phyloP scores from a whole-genome alignment of 2,113 vertebrate species.

The Aspidoscelis tigris region DNA sequence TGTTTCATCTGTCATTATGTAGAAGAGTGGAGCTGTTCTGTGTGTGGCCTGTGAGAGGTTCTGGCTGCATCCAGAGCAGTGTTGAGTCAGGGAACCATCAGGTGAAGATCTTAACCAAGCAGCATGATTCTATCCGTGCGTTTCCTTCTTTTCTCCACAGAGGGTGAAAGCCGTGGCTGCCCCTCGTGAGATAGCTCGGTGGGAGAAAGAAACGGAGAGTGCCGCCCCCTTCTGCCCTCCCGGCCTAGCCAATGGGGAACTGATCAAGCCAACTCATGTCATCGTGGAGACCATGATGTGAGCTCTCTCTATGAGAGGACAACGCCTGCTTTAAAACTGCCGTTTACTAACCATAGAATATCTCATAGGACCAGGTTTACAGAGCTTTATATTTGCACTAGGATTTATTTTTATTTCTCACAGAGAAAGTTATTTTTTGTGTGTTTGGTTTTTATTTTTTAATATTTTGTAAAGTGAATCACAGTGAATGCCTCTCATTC shows the following conservation, averaged over 20 bases:
- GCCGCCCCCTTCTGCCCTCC: constrained; percentile 76
- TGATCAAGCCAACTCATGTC: constrained; percentile 92
- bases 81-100: constrained; percentile 17
- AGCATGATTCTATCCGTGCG: neutral
- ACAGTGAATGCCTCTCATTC: constrained; percentile 64
- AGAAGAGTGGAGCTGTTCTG: neutral
- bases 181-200: constrained; percentile 84
- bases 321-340: constrained; percentile 83
- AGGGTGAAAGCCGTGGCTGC: constrained; percentile 93
- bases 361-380: constrained; percentile 93
- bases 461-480: constrained; percentile 79
- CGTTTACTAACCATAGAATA: constrained; percentile 92
- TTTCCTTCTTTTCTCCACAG: constrained; percentile 65
- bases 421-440: constrained; percentile 81
- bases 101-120: neutral
- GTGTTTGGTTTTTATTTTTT: constrained; percentile 55
- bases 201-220: constrained; percentile 76
- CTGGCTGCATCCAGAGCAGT: neutral
- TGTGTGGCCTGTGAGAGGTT: neutral
- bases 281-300: constrained; percentile 99
- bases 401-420: constrained; percentile 84
- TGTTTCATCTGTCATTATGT: neutral
- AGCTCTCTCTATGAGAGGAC: constrained; percentile 87
- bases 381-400: constrained; percentile 91
- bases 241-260: constrained; percentile 77